Evolutionary conservation across 2,888 invertebrate genomes (phyloP).

Genomic region (Noctua pronuba): DNA sequence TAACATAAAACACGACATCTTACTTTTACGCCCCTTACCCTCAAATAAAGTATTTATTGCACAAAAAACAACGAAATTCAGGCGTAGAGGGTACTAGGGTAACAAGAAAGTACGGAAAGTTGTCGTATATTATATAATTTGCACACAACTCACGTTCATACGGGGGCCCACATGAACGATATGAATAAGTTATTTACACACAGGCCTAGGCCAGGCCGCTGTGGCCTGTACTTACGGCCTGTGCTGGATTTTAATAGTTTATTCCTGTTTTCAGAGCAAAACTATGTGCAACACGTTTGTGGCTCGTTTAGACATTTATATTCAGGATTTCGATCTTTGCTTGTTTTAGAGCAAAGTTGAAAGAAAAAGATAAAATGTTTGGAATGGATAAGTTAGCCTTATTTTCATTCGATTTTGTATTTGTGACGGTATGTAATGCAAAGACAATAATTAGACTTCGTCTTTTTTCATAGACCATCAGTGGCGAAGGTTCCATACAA

Average conservation of each 20-base stretch:
- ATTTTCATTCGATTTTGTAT: background rate
- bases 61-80: slow-evolving; percentile 67
- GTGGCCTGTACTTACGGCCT: slow-evolving; percentile 63
- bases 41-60: slow-evolving; percentile 73
- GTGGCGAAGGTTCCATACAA: no score
- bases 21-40: slow-evolving; percentile 57
- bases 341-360: slow-evolving; percentile 9
- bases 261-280: slow-evolving; percentile 68
- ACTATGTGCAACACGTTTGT: slow-evolving; percentile 60
- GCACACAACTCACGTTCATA: slow-evolving; percentile 76
- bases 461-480: background rate
- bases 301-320: slow-evolving; percentile 47
- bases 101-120: slow-evolving; percentile 67
- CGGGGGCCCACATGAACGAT: slow-evolving; percentile 71
- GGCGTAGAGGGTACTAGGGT: slow-evolving; percentile 62
- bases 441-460: background rate
- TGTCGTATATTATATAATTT: slow-evolving; percentile 75
- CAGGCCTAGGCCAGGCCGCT: slow-evolving; percentile 70
- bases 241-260: slow-evolving; percentile 77
- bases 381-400: background rate
- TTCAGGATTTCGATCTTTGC: slow-evolving; percentile 21
- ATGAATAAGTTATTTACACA: slow-evolving; percentile 80
- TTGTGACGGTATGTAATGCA: background rate
- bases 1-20: slow-evolving; percentile 57
- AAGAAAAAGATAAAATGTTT: background rate